Evolutionary conservation across 1,140 invertebrate species (phyloP).

Genomic region (Carposina sasakii): DNA sequence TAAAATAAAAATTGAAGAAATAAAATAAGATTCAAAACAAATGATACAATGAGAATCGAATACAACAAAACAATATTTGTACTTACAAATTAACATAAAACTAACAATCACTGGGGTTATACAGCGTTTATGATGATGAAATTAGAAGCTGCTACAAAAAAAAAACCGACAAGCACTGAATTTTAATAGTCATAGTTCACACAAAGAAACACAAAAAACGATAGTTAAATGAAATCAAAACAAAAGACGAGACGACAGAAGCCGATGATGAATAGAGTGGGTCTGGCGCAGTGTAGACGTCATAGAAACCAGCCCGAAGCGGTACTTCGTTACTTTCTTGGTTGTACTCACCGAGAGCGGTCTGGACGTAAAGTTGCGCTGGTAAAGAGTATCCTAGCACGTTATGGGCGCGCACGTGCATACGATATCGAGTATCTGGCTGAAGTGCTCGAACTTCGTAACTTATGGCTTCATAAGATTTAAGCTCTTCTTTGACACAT

Average conservation of each 20-base stretch:
- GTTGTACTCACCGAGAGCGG: slow-evolving; percentile 85
- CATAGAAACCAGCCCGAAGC: slow-evolving; percentile 65
- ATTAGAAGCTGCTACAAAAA: too few relatives aligned
- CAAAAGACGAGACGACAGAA: slow-evolving; percentile 33
- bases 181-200: slow-evolving; percentile 24
- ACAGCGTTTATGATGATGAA: too few relatives aligned
- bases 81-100: slow-evolving; percentile 23
- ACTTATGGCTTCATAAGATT: slow-evolving; percentile 74
- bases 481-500: slow-evolving; percentile 74
- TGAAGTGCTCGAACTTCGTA: slow-evolving; percentile 79
- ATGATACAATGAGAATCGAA: not conserved
- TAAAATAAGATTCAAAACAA: slow-evolving; percentile 12
- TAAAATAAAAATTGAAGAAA: too few relatives aligned
- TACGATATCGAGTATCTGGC: slow-evolving; percentile 85
- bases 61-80: slow-evolving; percentile 20
- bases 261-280: slow-evolving; percentile 40
- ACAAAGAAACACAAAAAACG: slow-evolving; percentile 41
- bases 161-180: slow-evolving; percentile 13
- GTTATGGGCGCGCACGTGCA: slow-evolving; percentile 90
- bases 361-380: slow-evolving; percentile 83
- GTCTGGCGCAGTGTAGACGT: slow-evolving; percentile 61
- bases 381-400: slow-evolving; percentile 84
- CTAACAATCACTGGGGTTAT: too few relatives aligned
- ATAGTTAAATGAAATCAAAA: slow-evolving; percentile 30
- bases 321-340: slow-evolving; percentile 59